These are phyloP conservation scores for Ailurus styani DNA, from an alignment of 2,113 vertebrate species.

Conservation along the genomic window DNA sequence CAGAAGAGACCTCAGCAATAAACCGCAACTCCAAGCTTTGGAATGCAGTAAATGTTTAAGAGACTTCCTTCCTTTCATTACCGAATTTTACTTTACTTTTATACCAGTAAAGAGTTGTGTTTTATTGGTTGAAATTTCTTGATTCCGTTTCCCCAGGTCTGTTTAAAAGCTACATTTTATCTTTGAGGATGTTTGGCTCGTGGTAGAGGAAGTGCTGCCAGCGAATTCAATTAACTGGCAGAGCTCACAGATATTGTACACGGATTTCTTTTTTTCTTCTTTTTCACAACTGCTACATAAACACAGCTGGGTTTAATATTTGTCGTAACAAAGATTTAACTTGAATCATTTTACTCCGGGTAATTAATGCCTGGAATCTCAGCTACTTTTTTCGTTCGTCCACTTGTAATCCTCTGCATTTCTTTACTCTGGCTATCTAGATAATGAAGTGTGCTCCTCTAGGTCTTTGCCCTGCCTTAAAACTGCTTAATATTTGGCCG, in stretches of 20 bases:
- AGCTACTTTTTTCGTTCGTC: conserved; percentile 50
- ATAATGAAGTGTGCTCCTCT: conserved; percentile 76
- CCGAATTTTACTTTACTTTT: conserved; percentile 88
- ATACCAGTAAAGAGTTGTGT: conserved; percentile 86
- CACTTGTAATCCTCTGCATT: conserved; percentile 67
- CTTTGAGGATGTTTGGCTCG: conserved; percentile 84
- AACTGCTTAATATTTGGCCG: conserved; percentile 81
- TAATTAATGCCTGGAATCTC: conserved; percentile 79
- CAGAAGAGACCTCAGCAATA: conserved; percentile 89
- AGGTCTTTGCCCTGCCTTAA: conserved; percentile 79
- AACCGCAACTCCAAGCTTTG: conserved; percentile 87
- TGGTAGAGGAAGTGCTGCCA: conserved; percentile 84
- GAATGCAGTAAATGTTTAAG: conserved; percentile 96
- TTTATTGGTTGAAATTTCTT: conserved; percentile 90
- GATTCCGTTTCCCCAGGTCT: conserved; percentile 85
- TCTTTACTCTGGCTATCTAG: conserved; percentile 73
- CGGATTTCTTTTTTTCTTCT: conserved; percentile 76
- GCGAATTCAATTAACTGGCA: conserved; percentile 86
- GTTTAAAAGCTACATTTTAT: conserved; percentile 85
- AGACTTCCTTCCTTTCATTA: conserved; percentile 92
- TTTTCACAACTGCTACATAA: conserved; percentile 84
- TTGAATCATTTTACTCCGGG: conserved; percentile 71
- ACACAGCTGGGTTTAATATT: conserved; percentile 87
- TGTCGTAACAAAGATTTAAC: conserved; percentile 81
- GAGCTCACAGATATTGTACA: conserved; percentile 78